Percentiles rank a stretch among this genome's conserved stretches.
Evolutionary conservation across 2,797 vertebrate genomes (phyloP).

Genomic region (Sebastes kiyomatsui): DNA sequence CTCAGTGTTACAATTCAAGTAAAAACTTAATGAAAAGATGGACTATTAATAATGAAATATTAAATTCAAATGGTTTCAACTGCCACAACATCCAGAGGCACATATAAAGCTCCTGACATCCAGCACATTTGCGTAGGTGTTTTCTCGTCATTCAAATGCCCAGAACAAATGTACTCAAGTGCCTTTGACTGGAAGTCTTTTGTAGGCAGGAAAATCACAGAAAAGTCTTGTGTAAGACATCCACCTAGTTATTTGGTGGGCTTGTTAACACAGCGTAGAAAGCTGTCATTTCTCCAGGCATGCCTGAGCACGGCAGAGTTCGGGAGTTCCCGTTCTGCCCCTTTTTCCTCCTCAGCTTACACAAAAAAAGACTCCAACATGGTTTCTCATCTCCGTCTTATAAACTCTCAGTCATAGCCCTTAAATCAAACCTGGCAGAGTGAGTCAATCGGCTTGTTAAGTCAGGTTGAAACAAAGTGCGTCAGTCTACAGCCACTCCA

Average conservation of each 20-base stretch:
- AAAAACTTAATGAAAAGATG: neutral
- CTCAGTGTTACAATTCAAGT: neutral
- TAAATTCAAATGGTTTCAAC: neutral
- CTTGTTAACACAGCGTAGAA: slow-evolving; percentile 67
- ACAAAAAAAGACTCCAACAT: slow-evolving; percentile 4
- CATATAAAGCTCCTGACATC: neutral
- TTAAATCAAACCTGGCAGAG: neutral
- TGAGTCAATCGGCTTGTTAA: slow-evolving; percentile 15
- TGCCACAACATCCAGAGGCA: neutral
- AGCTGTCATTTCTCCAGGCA: slow-evolving; percentile 61
- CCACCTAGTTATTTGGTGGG: slow-evolving; percentile 64
- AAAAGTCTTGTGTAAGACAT: slow-evolving; percentile 57
- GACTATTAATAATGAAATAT: neutral
- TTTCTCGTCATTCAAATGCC: slow-evolving; percentile 5
- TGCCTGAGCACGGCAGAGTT: slow-evolving; percentile 60
- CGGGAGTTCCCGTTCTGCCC: slow-evolving; percentile 56
- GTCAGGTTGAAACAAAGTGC: slow-evolving; percentile 16
- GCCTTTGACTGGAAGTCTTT: slow-evolving; percentile 29
- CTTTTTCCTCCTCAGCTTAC: slow-evolving; percentile 22
- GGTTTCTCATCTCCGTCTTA: slow-evolving; percentile 15
- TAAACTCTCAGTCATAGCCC: neutral
- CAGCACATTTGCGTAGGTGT: neutral
- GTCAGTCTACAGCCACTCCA: neutral
- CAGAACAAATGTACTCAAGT: neutral
- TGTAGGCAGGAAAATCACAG: slow-evolving; percentile 45